Evolutionary conservation across 30 jellyfish, hydroid and myxozoan genomes (phyloP), one percentile per base, ranked within the genome.

Genomic region (Phacellophora camtschatica): DNA sequence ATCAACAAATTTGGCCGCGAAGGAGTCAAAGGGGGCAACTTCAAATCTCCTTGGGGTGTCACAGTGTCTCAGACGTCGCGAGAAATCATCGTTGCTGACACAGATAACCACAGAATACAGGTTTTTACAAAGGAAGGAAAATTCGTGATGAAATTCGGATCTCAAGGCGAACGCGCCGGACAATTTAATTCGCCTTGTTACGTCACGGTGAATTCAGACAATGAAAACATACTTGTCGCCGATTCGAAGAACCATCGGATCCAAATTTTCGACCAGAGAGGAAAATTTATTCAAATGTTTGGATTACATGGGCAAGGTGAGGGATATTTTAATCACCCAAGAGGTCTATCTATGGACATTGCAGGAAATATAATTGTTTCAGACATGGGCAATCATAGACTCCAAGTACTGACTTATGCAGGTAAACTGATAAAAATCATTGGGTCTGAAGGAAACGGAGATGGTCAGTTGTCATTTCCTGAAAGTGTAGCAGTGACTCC

Each of bases 21-120:
- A 43, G 98, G 98, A 23, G 68, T 66, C 71, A 92, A 92, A 62
- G 89, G 88, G 16, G 99, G 99, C 5, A 90, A 82, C 54, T 87
- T 94, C 71, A 94, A 94, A 62, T 86, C 97, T 8, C 99, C 99
- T 2, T 94, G 97, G 97, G 99, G 99, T 5, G 95, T 94, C 12
- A 81, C 99, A 15, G 96, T 94, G 32, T 86, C 97, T 0, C 92
- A 92, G 23, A 53, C 88, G 12, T 73, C 95, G 11, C 67, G 95
- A 33, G 99, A 94, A 46, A 94, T 94, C 35, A 66, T 88, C 19
- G 97, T 94, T 11, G 97, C 99, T 5, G 99, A 94, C 81, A 94
- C 99, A 3, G 97, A 87, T 42, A 94, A 86, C 75, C 97, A 94
- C 48, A 68, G 97, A 2, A 88, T 94, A 46, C 99, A 86, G 64